Evolutionary conservation across 2,888 invertebrate species (phyloP), one percentile per base, ranked within the genome.

Genomic region (Hirtodrosophila histrioides): DNA sequence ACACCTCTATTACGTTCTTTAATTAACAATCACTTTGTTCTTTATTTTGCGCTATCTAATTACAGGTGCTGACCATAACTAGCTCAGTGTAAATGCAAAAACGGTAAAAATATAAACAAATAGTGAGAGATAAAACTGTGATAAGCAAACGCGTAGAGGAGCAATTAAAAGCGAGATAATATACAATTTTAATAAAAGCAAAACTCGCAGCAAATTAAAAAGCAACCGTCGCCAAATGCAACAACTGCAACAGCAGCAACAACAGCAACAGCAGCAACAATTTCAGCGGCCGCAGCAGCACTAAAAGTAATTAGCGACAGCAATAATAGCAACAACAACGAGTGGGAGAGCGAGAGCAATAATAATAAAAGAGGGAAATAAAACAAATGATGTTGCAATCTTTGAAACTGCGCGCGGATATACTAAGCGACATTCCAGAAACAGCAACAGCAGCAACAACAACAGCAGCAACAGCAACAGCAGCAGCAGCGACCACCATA

Each of bases 371-470:
- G 61, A 46, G 58, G 54, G 39, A 80, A 81, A 69, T 75, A 83
- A 71, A 80, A 79, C 67, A 79, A 84, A 89, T 88, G 82, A 91
- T 91, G 90, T 87, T 91, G 89, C 91, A 91, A 85, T 91, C 91
- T 65, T 69, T 91, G 85, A 89, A 91, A 85, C 77, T 90, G 86
- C 84, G 80, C 70, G 85, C 89, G 72, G 90, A 91, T 84, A 88
- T 88, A 88, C 88, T 91, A 65, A 89, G 86, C 75, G 88, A 83
- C 75, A 84, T 84, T 67, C 70, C 83, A 78, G 53, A 71, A 70
- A 56, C 73, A 69, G 37, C 75, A 67, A 27, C 62, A 69, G 44
- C 63, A 65, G n/a, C 64, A 63, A 17, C 57, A 56, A 36, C 67
- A 62, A 35, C 51, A 56, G 36, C 61, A 41, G 39, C 67, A 70